Percentiles rank a stretch among this genome's conserved stretches.
These are phyloP conservation scores for Orgyia antiqua DNA, from an alignment of 2,888 invertebrate species.

Conservation along the genomic window DNA sequence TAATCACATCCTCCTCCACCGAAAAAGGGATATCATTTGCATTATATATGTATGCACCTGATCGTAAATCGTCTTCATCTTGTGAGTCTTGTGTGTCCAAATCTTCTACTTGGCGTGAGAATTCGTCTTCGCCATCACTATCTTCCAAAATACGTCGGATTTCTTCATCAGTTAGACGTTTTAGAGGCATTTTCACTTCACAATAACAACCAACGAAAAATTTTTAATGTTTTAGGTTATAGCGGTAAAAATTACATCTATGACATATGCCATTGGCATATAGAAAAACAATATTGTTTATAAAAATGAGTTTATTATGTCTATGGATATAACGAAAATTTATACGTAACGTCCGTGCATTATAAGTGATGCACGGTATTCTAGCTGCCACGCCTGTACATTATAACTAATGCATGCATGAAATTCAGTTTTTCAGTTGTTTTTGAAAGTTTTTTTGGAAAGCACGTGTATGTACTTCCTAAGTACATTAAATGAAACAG, in stretches of 20 bases:
- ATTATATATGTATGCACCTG: slow-evolving; percentile 1
- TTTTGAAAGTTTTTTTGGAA: background rate
- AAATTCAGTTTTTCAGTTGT: background rate
- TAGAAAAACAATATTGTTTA: slow-evolving; percentile 1
- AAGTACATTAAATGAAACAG: background rate
- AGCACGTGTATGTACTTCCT: background rate
- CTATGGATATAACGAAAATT: slow-evolving; percentile 1
- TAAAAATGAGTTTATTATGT: slow-evolving; percentile 2
- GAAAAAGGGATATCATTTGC: slow-evolving; percentile 1
- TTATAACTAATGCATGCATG: slow-evolving; percentile 1
- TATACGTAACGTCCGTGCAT: slow-evolving; percentile 1
- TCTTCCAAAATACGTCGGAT: slow-evolving; percentile 3
- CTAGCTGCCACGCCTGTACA: slow-evolving; percentile 1
- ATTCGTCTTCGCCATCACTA: slow-evolving; percentile 4
- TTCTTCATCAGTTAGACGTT: slow-evolving; percentile 1
- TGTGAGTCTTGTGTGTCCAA: background rate
- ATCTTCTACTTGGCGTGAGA: slow-evolving; percentile 2
- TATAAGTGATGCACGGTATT: slow-evolving; percentile 2
- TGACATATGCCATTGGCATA: slow-evolving; percentile 1
- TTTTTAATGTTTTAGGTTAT: background rate
- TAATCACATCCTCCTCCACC: slow-evolving; percentile 2
- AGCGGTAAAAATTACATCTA: slow-evolving; percentile 1
- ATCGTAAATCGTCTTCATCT: slow-evolving; percentile 2
- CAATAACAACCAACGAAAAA: background rate
- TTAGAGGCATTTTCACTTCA: slow-evolving; percentile 2